Base-by-base conservation (phyloP, 2,888 invertebrate species). In the Lutraria lutraria region DNA sequence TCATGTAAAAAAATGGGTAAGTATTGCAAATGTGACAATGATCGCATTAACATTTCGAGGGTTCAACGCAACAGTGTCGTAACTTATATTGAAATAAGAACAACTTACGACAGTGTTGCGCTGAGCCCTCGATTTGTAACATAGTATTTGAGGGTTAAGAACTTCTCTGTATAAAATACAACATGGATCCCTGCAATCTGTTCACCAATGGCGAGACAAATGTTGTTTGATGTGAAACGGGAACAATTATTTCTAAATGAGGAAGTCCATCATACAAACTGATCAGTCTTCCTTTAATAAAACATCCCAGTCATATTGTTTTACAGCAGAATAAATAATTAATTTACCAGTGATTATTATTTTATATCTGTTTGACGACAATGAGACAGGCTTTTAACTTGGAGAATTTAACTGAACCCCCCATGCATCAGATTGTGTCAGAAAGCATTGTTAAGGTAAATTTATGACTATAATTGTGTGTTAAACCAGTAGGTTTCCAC, bases 401-500 rank as follows among this genome's bases (percentile, higher is more conserved):
- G 34, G 76, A 76, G 76, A 34, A 76, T 31, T 34, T 34, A 76
- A 76, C 34, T 31, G 76, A 76, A 76, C 19, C 76, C 76, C 76
- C 76, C 76, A 76, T 76, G 76, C 76, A 31, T 76, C 76, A 31
- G 29, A 34, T 34, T 8, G 34, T 31, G 15, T 31, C 76, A 76
- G 31, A 76, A 80, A 34, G 60, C 60, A 53, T 84, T 83, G 84
- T 81, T 81, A 81, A 79, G 84, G 68, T 80, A 79, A 81, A 88
- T 88, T 85, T 84, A 88, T 68, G 81, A 63, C 68, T 56, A 81
- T 88, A 52, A 79, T 88, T 81, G 54, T 81, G 76, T 81, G 81
- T 76, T 81, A 85, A 88, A 84, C 76, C 84, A 88, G 88, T 85
- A 84, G 87, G 87, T 52, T 60, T 34, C 80, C 79, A 80, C 72